Evolutionary conservation across 1,140 invertebrate species (phyloP).

Genomic region (Pachypeltis micranthus): DNA sequence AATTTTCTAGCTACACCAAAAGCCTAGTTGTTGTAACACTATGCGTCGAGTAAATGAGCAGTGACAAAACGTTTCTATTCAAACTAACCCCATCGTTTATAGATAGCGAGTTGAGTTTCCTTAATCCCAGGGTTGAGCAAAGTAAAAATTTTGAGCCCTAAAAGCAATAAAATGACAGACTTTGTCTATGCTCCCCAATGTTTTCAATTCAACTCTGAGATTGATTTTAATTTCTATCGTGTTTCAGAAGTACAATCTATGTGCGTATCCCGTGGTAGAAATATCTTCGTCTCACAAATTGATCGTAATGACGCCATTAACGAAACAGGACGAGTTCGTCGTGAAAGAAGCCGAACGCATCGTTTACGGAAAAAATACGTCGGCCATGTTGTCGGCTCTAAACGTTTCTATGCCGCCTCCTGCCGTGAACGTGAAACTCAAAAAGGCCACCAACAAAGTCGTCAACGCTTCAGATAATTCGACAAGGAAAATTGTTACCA

Average conservation of each 20-base stretch:
- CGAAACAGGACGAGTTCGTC: slow-evolving; percentile 20
- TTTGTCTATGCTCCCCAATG: neutral
- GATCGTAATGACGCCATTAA: slow-evolving; percentile 15
- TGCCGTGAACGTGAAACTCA: neutral
- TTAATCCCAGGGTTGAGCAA: too few relatives aligned
- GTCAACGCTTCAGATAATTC: neutral
- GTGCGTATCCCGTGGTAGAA: slow-evolving; percentile 20
- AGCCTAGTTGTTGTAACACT: too few relatives aligned
- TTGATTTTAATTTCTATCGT: neutral
- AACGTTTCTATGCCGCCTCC: neutral
- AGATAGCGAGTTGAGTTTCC: too few relatives aligned
- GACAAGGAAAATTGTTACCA: neutral
- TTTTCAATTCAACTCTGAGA: neutral
- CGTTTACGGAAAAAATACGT: slow-evolving; percentile 6
- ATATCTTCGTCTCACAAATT: slow-evolving; percentile 9
- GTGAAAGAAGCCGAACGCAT: slow-evolving; percentile 16
- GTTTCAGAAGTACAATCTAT: slow-evolving; percentile 17
- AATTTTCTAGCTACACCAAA: too few relatives aligned
- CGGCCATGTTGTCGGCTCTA: neutral
- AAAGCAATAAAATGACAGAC: neutral
- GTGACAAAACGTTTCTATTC: too few relatives aligned
- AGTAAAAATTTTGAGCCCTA: too few relatives aligned
- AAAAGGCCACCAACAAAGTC: neutral
- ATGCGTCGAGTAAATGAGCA: too few relatives aligned
- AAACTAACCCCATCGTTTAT: too few relatives aligned